Evolutionary conservation across 2,797 vertebrate species (phyloP).

Genomic region (Trematomus bernacchii): DNA sequence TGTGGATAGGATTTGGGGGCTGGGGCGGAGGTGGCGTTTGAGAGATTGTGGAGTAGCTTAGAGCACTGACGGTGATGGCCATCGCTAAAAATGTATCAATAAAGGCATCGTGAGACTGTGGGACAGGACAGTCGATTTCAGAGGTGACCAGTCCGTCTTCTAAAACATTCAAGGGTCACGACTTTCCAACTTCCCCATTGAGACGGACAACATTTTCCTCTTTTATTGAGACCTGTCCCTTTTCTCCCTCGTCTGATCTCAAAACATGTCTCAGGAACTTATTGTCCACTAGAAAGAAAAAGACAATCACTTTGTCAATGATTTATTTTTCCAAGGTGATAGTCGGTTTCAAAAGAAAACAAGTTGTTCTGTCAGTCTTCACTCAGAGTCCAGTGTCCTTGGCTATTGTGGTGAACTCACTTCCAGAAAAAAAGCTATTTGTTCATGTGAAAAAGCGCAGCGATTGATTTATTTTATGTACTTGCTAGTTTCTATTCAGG

Average conservation of each 20-base stretch:
- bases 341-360: conserved; percentile 34
- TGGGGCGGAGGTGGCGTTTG: conserved; percentile 50
- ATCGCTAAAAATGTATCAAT: conserved; percentile 60
- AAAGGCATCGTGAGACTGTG: conserved; percentile 31
- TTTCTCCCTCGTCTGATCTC: conserved; percentile 24
- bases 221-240: conserved; percentile 53
- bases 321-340: conserved; percentile 45
- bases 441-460: neutral
- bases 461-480: conserved; percentile 25
- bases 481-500: neutral
- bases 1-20: conserved; percentile 71
- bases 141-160: conserved; percentile 52
- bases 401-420: conserved; percentile 33
- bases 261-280: conserved; percentile 24
- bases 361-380: conserved; percentile 29
- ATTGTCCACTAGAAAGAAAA: conserved; percentile 23
- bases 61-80: conserved; percentile 60
- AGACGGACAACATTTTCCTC: conserved; percentile 2
- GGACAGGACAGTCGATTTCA: conserved; percentile 41
- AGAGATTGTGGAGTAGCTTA: conserved; percentile 65
- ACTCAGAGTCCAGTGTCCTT: conserved; percentile 36
- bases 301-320: conserved; percentile 39
- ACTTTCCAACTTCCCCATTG: conserved; percentile 21
- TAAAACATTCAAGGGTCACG: conserved; percentile 41
- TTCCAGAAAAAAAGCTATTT: conserved; percentile 32